Evolutionary conservation across 2,797 vertebrate genomes (phyloP).

Genomic region (Pempheris klunzingeri): DNA sequence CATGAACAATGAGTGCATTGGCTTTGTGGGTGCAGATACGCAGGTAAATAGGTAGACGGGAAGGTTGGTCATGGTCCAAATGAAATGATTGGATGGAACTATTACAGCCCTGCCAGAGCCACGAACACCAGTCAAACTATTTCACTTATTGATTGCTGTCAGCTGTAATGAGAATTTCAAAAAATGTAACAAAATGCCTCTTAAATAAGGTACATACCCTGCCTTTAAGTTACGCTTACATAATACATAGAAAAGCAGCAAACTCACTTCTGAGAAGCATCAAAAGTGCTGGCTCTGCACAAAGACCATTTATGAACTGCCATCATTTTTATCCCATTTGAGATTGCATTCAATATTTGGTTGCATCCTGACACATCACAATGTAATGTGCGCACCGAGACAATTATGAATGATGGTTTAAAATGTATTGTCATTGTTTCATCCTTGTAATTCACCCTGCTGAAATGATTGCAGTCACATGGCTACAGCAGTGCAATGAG

Average conservation of each 20-base stretch:
- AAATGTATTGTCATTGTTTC: background rate
- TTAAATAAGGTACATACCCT: no score
- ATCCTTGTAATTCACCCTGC: background rate
- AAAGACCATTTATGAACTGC: background rate
- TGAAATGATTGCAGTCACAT: background rate
- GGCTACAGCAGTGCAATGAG: background rate
- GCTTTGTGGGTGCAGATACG: no score
- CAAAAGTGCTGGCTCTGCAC: background rate
- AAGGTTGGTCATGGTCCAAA: no score
- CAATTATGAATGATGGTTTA: background rate
- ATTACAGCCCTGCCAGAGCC: no score
- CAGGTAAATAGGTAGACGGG: no score
- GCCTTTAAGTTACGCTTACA: no score
- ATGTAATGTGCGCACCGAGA: background rate
- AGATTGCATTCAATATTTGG: background rate
- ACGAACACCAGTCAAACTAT: no score
- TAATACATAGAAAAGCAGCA: background rate
- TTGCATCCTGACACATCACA: background rate
- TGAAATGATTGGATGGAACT: no score
- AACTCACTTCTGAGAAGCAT: background rate
- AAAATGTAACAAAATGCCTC: no score
- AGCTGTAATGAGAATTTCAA: no score
- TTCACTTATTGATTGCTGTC: no score
- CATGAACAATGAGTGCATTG: no score
- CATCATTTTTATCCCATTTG: background rate